phyloP scores from a whole-genome alignment of 2,113 vertebrate species.

The Scytalopus superciliaris region DNA sequence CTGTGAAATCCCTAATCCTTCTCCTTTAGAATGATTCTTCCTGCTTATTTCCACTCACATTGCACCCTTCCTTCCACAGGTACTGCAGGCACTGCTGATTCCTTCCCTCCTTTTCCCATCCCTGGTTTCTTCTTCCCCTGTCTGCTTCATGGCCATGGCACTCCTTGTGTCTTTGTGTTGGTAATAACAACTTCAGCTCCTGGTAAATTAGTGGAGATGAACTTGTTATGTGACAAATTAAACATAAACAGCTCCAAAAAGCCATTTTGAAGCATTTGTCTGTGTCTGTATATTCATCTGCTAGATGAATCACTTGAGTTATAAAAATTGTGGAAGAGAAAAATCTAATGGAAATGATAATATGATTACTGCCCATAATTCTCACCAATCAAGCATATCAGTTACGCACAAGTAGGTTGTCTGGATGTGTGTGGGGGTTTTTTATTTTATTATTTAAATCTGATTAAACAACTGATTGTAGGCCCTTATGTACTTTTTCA shows the following conservation, averaged over 20 bases:
- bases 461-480: slow-evolving; percentile 56
- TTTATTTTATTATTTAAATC: slow-evolving; percentile 47
- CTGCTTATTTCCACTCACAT: neutral
- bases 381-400: slow-evolving; percentile 58
- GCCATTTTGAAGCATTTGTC: slow-evolving; percentile 33
- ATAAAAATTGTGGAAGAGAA: slow-evolving; percentile 29
- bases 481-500: neutral
- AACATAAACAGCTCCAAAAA: slow-evolving; percentile 24
- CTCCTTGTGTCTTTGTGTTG: neutral
- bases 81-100: neutral
- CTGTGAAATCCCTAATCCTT: neutral
- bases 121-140: neutral
- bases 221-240: slow-evolving; percentile 55
- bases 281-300: slow-evolving; percentile 35
- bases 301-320: slow-evolving; percentile 58
- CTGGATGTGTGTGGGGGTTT: neutral
- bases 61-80: neutral
- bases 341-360: slow-evolving; percentile 60
- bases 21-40: neutral
- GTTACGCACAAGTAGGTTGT: slow-evolving; percentile 25
- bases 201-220: slow-evolving; percentile 41
- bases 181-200: neutral
- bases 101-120: neutral
- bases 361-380: slow-evolving; percentile 63
- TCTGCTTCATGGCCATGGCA: neutral